Base-by-base conservation (phyloP, 2,113 vertebrate genomes). In the Rhinolophus sinicus region DNA sequence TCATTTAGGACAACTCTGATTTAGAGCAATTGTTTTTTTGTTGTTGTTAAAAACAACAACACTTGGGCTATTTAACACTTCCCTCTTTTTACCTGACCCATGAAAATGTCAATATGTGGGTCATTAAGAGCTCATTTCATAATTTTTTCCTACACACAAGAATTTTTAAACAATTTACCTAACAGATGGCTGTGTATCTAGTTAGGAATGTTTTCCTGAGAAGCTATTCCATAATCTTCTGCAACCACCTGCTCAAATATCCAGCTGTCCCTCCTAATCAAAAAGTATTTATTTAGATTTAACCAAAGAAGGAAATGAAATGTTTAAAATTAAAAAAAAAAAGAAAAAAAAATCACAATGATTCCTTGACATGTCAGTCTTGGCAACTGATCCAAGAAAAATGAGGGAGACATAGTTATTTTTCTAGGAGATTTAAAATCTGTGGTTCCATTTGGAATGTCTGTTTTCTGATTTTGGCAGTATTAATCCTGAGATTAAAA, bases 161-260 rank as follows among this genome's bases (percentile, higher is more conserved):
- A 96, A 93, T 88, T 95, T 94, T 93, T 86, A 89, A 88, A 96
- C 97, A 97, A 86, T 82, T 82, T 96, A 78, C 93, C 56, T 56
- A 85, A 95, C 97, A 98, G 97, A 97, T 98, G 97, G 95, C 88
- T 97, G 50, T 94, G 77, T 96, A 86, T 97, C 94, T 97, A 88
- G 81, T 97, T 97, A 96, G 82, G 67, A 97, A 97, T 96, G 77
- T 94, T 97, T 97, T 90, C 67, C 94, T 93, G 88, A 97, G 94
- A 96, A 96, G 69, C 93, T 78, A 82, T 86, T 95, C 91, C 70
- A 67, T 97, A 97, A 97, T 97, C 95, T 97, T 96, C 58, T 94
- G 73, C 69, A 96, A 97, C 93, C 97, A 98, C 97, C 97, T 98
- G 97, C 97, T 96, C 97, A 90, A 95, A 94, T 95, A 97, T 91